Evolutionary conservation across 2,113 vertebrate species (phyloP).

Genomic region (Prunella himalayana): DNA sequence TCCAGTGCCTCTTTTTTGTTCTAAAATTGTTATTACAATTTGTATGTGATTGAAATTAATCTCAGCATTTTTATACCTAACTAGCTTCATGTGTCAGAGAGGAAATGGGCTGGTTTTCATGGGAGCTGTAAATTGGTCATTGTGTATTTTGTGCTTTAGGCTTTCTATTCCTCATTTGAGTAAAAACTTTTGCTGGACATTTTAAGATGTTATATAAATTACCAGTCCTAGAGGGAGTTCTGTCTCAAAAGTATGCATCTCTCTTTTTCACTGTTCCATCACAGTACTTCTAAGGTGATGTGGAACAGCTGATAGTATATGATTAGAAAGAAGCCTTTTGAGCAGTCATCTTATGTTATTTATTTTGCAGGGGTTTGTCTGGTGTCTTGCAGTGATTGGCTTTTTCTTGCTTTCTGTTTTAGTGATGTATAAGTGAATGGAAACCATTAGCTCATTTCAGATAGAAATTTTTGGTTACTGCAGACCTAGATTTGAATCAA

Average conservation of each 20-base stretch:
- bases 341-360: background rate
- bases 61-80: background rate
- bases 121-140: background rate
- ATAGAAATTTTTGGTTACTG: background rate
- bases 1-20: background rate
- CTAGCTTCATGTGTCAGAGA: background rate
- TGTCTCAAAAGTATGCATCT: background rate
- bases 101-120: background rate
- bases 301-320: background rate
- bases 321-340: background rate
- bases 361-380: background rate
- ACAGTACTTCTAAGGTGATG: background rate
- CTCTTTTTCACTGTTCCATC: background rate
- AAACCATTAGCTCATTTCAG: background rate
- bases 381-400: background rate
- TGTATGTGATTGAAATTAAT: background rate
- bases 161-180: background rate
- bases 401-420: background rate
- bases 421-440: background rate
- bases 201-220: background rate
- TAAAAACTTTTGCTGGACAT: background rate
- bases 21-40: background rate
- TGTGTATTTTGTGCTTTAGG: background rate
- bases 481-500: conserved; percentile 53
- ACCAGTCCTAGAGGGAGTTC: background rate